phyloP scores from a whole-genome alignment of 2,888 invertebrate genomes.

The Aspidiotus destructor region DNA sequence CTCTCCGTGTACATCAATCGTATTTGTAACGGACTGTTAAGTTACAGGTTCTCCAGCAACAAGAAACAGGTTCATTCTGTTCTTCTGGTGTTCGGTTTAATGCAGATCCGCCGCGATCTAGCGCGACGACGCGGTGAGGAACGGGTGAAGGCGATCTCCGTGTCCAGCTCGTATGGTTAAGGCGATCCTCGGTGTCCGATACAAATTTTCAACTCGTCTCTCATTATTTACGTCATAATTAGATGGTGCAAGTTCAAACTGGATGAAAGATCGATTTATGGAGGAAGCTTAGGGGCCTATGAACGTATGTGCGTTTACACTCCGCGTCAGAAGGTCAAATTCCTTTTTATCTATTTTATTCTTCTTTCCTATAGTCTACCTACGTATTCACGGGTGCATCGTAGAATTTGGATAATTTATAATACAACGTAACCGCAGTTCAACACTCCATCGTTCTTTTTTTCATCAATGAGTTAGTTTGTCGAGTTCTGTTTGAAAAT shows the following conservation, averaged over 20 bases:
- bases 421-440: no score
- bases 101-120: neutral
- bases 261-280: neutral
- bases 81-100: neutral
- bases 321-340: conserved; percentile 2
- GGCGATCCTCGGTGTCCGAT: neutral
- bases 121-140: no score
- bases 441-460: no score
- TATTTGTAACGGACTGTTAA: conserved; percentile 4
- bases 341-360: neutral
- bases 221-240: conserved; percentile 4
- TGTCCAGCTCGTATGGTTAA: neutral
- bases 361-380: neutral
- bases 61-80: conserved; percentile 4
- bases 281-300: neutral
- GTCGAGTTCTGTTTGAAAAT: no score
- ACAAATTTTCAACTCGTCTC: neutral
- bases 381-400: no score
- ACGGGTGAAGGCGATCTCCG: no score
- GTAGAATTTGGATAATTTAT: no score
- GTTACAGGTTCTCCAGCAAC: neutral
- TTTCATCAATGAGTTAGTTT: no score
- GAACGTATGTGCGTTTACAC: neutral
- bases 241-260: neutral
- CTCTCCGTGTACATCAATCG: neutral